Evolutionary conservation across 2,888 invertebrate species (phyloP), one percentile per base, ranked within the genome.

Genomic region (Oscheius sp.): DNA sequence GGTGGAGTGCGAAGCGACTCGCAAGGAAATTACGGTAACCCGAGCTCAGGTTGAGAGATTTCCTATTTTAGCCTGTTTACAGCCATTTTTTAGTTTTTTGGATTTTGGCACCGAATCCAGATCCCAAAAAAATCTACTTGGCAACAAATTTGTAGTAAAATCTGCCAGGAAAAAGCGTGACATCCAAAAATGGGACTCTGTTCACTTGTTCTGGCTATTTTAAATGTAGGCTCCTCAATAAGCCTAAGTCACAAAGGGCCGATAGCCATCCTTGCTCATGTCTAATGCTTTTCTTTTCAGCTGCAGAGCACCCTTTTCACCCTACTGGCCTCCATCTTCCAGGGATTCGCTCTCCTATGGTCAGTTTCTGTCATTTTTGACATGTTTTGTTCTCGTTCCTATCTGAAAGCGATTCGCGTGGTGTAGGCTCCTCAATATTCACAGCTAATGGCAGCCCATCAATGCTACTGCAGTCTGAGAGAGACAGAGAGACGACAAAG

Each of bases 271-370:
- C n/a, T 59, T 60, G n/a, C 63, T 63, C 60, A 48, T 7, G 53
- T n/a, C 59, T 32, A 48, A 48, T 63, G 13, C 2, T 48, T n/a
- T 53, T 53, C 3, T 70, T 83, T 86, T 79, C 84, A 86, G 86
- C 82, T 86, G 32, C 83, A 86, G 71, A 86, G 84, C 76, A 85
- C 85, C 48, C 62, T 86, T 57, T 81, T 85, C 79, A 86, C 86
- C 32, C 66, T 83, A 42, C 75, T 86, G 48, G 84, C 82, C 37
- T 79, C 86, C 62, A 74, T 83, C 51, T 80, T 85, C 60, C 84
- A 86, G 76, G 84, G 81, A 50, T 81, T 85, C 70, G 80, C 86
- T 13, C 80, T 86, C 42, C 75, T 85, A 50, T 86, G 85, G 85
- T 86, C 42, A 79, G 86, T 84, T 73, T 68, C 35, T 42, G 21